These are phyloP conservation scores for Talpa occidentalis DNA, from an alignment of 2,113 vertebrate species.

Conservation along the genomic window DNA sequence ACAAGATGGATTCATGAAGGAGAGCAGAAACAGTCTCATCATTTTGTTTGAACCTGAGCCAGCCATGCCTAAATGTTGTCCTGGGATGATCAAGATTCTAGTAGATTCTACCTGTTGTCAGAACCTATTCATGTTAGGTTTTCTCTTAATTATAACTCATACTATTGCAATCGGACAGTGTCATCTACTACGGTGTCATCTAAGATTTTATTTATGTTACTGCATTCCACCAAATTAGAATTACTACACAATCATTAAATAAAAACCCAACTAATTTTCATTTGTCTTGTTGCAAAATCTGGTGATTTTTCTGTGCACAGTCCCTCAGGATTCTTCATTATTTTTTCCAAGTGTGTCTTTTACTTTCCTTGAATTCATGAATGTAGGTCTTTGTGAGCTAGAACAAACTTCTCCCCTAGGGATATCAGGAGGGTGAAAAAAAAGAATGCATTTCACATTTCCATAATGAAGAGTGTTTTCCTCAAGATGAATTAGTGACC, in stretches of 20 bases:
- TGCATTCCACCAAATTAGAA: not conserved
- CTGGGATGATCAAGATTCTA: not conserved
- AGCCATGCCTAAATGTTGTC: not conserved
- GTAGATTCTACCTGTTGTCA: not conserved
- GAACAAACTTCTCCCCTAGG: constrained; percentile 56
- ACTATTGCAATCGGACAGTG: not conserved
- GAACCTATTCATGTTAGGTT: not conserved
- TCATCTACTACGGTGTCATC: not conserved
- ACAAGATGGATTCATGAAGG: not conserved
- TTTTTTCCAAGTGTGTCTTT: constrained; percentile 57
- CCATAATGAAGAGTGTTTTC: constrained; percentile 58
- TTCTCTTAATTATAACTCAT: not conserved
- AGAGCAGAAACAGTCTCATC: not conserved
- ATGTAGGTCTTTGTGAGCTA: constrained; percentile 52
- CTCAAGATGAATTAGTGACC: constrained; percentile 41
- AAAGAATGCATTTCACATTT: constrained; percentile 37
- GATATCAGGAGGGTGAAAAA: not conserved
- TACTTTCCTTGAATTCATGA: constrained; percentile 47
- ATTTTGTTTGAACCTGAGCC: not conserved
- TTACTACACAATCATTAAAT: not conserved
- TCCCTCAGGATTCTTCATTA: constrained; percentile 31
- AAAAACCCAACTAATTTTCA: constrained; percentile 17
- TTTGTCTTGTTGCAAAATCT: constrained; percentile 20
- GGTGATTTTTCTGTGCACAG: constrained; percentile 17
- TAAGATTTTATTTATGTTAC: not conserved